These are phyloP conservation scores for Agrochola litura DNA, from an alignment of 2,888 invertebrate genomes.

Conservation along the genomic window DNA sequence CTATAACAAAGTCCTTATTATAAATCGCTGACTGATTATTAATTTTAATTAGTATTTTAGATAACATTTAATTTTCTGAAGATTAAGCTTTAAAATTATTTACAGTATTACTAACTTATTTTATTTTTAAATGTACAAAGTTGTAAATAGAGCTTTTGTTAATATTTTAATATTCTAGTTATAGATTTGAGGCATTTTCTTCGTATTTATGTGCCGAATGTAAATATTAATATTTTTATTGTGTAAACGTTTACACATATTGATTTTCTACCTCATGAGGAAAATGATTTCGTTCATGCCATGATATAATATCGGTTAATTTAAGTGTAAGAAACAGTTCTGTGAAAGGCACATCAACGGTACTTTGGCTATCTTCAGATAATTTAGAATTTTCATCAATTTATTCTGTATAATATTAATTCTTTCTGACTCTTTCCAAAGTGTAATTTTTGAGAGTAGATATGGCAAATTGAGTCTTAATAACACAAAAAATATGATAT, in stretches of 20 bases:
- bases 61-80: conserved; percentile 73
- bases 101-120: conserved; percentile 90
- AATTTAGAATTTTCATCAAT: background rate
- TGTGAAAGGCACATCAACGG: conserved; percentile 2
- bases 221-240: conserved; percentile 67
- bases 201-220: conserved; percentile 68
- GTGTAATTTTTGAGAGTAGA: background rate
- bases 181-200: conserved; percentile 60
- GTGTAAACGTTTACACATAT: conserved; percentile 75
- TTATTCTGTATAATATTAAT: too few species aligned
- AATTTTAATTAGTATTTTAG: conserved; percentile 71
- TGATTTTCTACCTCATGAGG: conserved; percentile 88
- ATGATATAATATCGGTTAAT: conserved; percentile 63
- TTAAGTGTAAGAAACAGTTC: conserved; percentile 38
- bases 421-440: background rate
- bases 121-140: conserved; percentile 84
- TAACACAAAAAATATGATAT: background rate
- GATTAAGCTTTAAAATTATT: conserved; percentile 87
- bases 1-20: conserved; percentile 46
- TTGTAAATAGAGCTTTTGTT: conserved; percentile 85
- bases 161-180: conserved; percentile 68
- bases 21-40: conserved; percentile 80
- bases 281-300: conserved; percentile 73
- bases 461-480: background rate
- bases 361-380: background rate